Base-by-base conservation (phyloP, 2,113 vertebrate genomes). In the Australoheros scitulus region DNA sequence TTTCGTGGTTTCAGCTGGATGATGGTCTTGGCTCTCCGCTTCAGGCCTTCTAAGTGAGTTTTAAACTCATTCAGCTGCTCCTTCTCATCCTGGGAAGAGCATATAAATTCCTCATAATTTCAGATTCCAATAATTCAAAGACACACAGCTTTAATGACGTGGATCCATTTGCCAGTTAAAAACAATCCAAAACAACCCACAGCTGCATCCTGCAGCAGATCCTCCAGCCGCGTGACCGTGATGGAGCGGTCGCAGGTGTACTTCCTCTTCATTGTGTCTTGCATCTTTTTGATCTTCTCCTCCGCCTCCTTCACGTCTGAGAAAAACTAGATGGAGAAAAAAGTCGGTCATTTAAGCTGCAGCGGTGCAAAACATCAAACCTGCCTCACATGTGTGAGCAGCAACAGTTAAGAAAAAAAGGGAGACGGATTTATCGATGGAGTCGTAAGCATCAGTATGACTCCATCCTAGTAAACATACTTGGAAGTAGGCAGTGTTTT, bases 401-500 rank as follows among this genome's bases (percentile, higher is more conserved):
- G 3, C 52, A 56, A 10, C 18, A n/a, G 9, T n/a, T n/a, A 10
- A 56, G 52, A 56, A 56, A 72, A 17, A 32, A 0, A 52, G 26
- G 24, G 43, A 50, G 6, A 52, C 10, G 20, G 43, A 0, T 72
- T 32, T 52, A 52, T 24, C 20, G 24, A 20, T 0, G 6, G 24
- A 18, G 41, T 47, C 1, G 0, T 47, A 47, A 26, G 41, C 41
- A 17, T 50, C 47, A n/a, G n/a, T n/a, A n/a, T n/a, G n/a, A n/a
- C n/a, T n/a, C n/a, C n/a, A n/a, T n/a, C n/a, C n/a, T 14, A 0
- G 22, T 6, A 14, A 26, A 17, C 55, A 2, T 84, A 98, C 98
- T 96, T 99, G 97, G 94, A 97, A 98, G 93, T 98, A 97, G 83
- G 96, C 95, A 0, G 96, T 95, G 90, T 99, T 99, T 92, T 99